Conservation (phyloP, 2,113 vertebrate species). For the Morone chrysops region DNA sequence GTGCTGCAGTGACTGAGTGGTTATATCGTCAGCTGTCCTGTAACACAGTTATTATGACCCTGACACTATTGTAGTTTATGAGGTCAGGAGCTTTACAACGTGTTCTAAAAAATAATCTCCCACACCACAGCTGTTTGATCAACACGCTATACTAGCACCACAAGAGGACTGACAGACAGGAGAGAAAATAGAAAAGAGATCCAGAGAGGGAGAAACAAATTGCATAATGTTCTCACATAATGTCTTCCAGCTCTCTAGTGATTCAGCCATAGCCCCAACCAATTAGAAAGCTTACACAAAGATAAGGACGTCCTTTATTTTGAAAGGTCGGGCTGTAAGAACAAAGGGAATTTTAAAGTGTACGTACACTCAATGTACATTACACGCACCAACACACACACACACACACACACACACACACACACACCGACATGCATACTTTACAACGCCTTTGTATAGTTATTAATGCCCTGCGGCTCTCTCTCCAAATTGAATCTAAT, state of each 20-base stretch:
- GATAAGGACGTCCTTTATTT: conserved; percentile 72
- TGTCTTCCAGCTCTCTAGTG: conserved; percentile 57
- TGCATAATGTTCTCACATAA: conserved; percentile 63
- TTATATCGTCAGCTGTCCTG: conserved; percentile 65
- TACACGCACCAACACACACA: conserved; percentile 34
- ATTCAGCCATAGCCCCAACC: conserved; percentile 56
- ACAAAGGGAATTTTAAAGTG: conserved; percentile 69
- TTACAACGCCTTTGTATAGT: conserved; percentile 66
- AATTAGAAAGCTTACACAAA: conserved; percentile 72
- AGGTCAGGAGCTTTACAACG: conserved; percentile 77
- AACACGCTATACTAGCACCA: conserved; percentile 36
- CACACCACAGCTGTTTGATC: conserved; percentile 73
- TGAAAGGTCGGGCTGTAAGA: conserved; percentile 61
- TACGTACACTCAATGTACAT: conserved; percentile 53
- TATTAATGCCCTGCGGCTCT: conserved; percentile 74
- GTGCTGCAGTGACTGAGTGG: conserved; percentile 41
- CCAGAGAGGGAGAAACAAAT: conserved; percentile 60
- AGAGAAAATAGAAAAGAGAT: conserved; percentile 31
- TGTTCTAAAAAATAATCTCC: conserved; percentile 76
- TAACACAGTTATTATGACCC: conserved; percentile 63
- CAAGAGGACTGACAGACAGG: conserved; percentile 26
- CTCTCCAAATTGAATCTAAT: conserved; percentile 79
- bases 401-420: conserved; percentile 23
- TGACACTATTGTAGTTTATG: conserved; percentile 76
- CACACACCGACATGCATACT: conserved; percentile 51